A percentile compares a stretch with the other conserved stretches of the same genome.
Evolutionary conservation across 2,888 invertebrate genomes (phyloP).

Genomic region (Euzophera pinguis): DNA sequence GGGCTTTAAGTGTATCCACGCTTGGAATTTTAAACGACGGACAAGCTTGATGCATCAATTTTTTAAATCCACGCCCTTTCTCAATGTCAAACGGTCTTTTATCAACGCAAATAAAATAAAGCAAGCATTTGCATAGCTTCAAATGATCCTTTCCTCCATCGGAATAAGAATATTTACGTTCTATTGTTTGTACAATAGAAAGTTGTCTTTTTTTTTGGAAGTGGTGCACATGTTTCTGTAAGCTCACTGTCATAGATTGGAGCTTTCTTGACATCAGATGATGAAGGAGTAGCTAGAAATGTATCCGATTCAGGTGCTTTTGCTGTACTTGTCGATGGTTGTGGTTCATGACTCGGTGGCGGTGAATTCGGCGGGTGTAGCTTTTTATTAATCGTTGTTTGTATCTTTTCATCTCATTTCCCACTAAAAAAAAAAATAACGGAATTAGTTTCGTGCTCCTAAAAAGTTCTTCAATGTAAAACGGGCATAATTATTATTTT

Average conservation of each 20-base stretch:
- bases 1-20: conserved; percentile 17
- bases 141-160: conserved; percentile 19
- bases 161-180: conserved; percentile 16
- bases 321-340: conserved; percentile 15
- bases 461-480: not conserved
- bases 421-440: conserved; percentile 16
- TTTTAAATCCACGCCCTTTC: conserved; percentile 19
- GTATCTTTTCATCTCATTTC: conserved; percentile 14
- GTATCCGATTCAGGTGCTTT: conserved; percentile 14
- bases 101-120: conserved; percentile 19
- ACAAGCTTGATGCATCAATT: conserved; percentile 16
- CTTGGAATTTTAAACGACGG: conserved; percentile 16
- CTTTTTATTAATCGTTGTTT: conserved; percentile 15
- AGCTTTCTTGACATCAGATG: conserved; percentile 15
- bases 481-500: too few relatives aligned
- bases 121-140: conserved; percentile 18
- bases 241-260: conserved; percentile 4
- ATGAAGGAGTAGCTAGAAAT: conserved; percentile 14
- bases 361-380: conserved; percentile 14
- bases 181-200: conserved; percentile 15
- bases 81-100: conserved; percentile 19
- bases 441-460: conserved; percentile 12
- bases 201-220: conserved; percentile 17
- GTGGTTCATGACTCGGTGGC: conserved; percentile 11
- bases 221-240: conserved; percentile 14